Percentiles rank a stretch among this genome's conserved stretches.
phyloP scores from a whole-genome alignment of 2,888 invertebrate species.

The Trachelus iudaicus region DNA sequence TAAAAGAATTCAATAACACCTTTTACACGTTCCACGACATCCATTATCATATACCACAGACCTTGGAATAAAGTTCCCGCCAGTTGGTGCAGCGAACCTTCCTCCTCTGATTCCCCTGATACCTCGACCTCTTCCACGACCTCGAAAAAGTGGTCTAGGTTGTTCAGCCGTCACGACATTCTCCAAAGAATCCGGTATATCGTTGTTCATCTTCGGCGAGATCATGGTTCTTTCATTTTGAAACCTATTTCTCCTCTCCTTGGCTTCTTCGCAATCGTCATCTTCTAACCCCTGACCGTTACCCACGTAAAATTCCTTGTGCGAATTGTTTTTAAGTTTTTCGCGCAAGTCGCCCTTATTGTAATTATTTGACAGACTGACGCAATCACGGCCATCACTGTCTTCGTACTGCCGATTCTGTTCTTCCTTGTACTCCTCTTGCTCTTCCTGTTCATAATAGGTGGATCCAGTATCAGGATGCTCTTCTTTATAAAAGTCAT shows the following conservation, averaged over 20 bases:
- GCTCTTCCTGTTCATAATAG: conserved; percentile 48
- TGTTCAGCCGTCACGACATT: conserved; percentile 58
- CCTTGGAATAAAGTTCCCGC: conserved; percentile 49
- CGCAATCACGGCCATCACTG: conserved; percentile 33
- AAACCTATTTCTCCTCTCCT: conserved; percentile 59
- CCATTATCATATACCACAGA: conserved; percentile 19
- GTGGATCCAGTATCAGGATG: conserved; percentile 39
- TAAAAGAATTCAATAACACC: background rate
- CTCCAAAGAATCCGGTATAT: conserved; percentile 61
- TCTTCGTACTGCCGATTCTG: conserved; percentile 33
- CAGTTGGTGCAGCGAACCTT: conserved; percentile 44
- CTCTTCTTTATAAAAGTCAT: conserved; percentile 56
- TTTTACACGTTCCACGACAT: background rate
- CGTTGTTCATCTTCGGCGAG: conserved; percentile 55
- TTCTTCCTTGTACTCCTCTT: conserved; percentile 33
- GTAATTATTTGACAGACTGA: conserved; percentile 35
- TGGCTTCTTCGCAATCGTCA: conserved; percentile 59
- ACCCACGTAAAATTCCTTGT: conserved; percentile 39
- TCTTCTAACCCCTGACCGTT: conserved; percentile 54
- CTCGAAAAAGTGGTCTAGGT: conserved; percentile 35
- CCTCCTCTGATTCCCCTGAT: conserved; percentile 46
- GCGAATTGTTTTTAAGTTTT: conserved; percentile 52
- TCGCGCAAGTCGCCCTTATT: conserved; percentile 54
- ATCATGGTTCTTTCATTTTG: conserved; percentile 56
- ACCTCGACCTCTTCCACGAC: conserved; percentile 45